A percentile compares a stretch with the other conserved stretches of the same genome.
These are phyloP conservation scores for Anarrhichthys ocellatus DNA, from an alignment of 2,113 vertebrate species.

Conservation along the genomic window DNA sequence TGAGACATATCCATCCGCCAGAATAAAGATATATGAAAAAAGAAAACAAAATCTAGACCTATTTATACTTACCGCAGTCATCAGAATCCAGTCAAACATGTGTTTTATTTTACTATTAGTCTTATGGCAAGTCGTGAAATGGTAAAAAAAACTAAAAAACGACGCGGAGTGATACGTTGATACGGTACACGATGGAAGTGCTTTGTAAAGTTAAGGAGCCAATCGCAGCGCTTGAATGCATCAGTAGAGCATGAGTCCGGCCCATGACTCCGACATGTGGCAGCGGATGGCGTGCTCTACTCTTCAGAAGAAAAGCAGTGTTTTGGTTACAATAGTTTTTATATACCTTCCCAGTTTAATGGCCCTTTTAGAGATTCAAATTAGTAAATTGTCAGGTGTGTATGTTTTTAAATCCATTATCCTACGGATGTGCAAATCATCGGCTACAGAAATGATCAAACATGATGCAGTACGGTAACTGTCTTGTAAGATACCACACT, in stretches of 20 bases:
- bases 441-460: background rate
- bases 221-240: slow-evolving; percentile 52
- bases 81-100: accelerated
- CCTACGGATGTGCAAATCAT: background rate
- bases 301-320: background rate
- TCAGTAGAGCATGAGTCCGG: slow-evolving; percentile 3
- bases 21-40: slow-evolving; percentile 68
- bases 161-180: slow-evolving; percentile 61
- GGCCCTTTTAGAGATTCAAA: accelerated
- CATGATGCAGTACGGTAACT: background rate
- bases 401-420: background rate
- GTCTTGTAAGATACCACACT: background rate
- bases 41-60: slow-evolving; percentile 74
- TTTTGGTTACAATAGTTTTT: accelerated
- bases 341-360: accelerated
- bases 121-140: background rate
- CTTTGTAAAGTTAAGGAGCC: slow-evolving; percentile 47
- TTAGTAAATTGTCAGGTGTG: background rate
- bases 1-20: slow-evolving; percentile 74
- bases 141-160: background rate
- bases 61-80: accelerated
- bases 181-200: slow-evolving; percentile 17
- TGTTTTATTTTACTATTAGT: background rate
- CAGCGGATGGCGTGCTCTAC: slow-evolving; percentile 17
- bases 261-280: slow-evolving; percentile 64